These are phyloP conservation scores for Rotaria macrura DNA, from an alignment of 2,888 invertebrate genomes.

Conservation along the genomic window DNA sequence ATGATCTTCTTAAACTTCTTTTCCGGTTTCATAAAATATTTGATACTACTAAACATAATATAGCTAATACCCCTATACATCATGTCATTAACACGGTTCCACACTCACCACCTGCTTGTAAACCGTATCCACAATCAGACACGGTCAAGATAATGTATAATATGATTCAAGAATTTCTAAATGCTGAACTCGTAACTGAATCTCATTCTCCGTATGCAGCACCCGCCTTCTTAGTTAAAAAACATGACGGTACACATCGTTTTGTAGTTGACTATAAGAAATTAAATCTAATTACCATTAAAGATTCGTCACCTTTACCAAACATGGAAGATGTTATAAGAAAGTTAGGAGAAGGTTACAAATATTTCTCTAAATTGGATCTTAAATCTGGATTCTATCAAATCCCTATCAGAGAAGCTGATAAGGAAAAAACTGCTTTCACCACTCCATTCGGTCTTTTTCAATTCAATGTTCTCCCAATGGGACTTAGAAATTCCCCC, in stretches of 20 bases:
- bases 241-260: background rate
- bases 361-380: background rate
- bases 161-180: background rate
- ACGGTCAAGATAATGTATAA: background rate
- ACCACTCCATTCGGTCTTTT: background rate
- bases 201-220: background rate
- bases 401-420: background rate
- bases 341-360: background rate
- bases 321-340: background rate
- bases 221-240: background rate
- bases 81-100: background rate
- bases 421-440: background rate
- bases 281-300: background rate
- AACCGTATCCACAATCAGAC: background rate
- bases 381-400: background rate
- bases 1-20: background rate
- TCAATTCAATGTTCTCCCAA: background rate
- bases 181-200: background rate
- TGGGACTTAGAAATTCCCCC: background rate
- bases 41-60: background rate
- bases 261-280: background rate
- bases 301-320: background rate
- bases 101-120: background rate
- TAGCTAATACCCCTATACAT: background rate
- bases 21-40: background rate